Base-by-base conservation (phyloP, 2,797 vertebrate genomes). In the Mareca strepera region DNA sequence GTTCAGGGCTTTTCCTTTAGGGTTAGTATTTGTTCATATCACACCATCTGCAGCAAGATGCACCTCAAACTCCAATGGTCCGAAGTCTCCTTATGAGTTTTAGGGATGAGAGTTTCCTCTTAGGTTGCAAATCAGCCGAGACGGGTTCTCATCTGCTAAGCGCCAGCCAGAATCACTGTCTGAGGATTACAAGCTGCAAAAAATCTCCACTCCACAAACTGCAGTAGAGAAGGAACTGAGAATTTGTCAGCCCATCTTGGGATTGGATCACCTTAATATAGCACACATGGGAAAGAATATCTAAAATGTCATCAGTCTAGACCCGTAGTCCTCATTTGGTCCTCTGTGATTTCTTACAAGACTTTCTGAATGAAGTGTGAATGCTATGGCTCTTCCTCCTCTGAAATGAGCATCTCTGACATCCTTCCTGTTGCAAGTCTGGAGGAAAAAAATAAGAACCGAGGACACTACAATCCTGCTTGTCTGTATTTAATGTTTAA, bases 401-500 rank as follows among this genome's bases (percentile, higher is more conserved):
- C 77, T 86, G 74, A 76, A 79, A 43, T 3, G 25, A 84, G 50
- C 37, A 31, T 41, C 68, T 53, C 29, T 29, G 21, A 31, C 29
- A 53, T 43, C 62, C 28, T 64, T 53, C 50, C 68, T 23, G 29
- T 72, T 53, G 35, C 22, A 72, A 55, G 35, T 72, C 41, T 56
- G 46, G 29, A 43, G 60, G 46, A 70, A 69, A 50, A 68, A 76
- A 48, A 67, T 46, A 72, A 78, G 79, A 63, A 77, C 26, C 14
- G 15, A 28, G 37, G 52, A 43, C 25, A 43, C 48, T 12, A 5
- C 44, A 88, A 91, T 68, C 53, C 33, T 85, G 20, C 79, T 90
- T 74, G 39, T 86, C 53, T 86, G 15, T 84, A 15, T 80, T 92
- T 85, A 66, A 43, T 75, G 69, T 86, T 87, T 93, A 92, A 90